A percentile compares a stretch with the other conserved stretches of the same genome.
These are phyloP conservation scores for Nephrocerus scutellatus DNA, from an alignment of 2,888 invertebrate genomes.

Conservation along the genomic window DNA sequence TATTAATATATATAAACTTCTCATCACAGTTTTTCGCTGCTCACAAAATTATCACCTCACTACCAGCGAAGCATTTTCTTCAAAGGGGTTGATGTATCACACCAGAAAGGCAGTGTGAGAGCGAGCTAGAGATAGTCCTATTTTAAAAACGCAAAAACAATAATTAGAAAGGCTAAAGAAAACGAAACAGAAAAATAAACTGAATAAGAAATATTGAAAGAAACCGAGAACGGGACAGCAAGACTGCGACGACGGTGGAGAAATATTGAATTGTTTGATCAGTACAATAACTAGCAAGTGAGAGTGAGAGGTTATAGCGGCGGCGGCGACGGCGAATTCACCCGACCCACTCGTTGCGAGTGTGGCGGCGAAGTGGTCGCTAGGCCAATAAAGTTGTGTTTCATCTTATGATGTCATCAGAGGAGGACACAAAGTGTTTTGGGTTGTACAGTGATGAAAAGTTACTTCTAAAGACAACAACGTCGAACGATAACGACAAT, in stretches of 20 bases:
- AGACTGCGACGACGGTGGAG: no score
- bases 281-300: conserved; percentile 7
- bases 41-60: no score
- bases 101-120: no score
- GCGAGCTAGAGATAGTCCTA: no score
- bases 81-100: no score
- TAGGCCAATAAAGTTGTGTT: conserved; percentile 75
- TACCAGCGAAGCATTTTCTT: no score
- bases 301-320: conserved; percentile 13
- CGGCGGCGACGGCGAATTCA: conserved; percentile 22
- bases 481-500: conserved; percentile 19
- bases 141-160: conserved; percentile 6
- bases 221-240: conserved; percentile 4
- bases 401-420: conserved; percentile 91
- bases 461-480: conserved; percentile 78
- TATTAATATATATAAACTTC: no score
- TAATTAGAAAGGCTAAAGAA: conserved; percentile 3
- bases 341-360: conserved; percentile 21
- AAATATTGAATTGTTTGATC: conserved; percentile 4
- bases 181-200: background rate
- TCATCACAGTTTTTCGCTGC: no score
- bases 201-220: background rate
- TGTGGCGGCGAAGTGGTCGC: conserved; percentile 45
- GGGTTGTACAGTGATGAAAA: conserved; percentile 84
- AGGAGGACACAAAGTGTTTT: conserved; percentile 90